Evolutionary conservation across 2,113 vertebrate species (phyloP).

Genomic region (Anguilla rostrata): DNA sequence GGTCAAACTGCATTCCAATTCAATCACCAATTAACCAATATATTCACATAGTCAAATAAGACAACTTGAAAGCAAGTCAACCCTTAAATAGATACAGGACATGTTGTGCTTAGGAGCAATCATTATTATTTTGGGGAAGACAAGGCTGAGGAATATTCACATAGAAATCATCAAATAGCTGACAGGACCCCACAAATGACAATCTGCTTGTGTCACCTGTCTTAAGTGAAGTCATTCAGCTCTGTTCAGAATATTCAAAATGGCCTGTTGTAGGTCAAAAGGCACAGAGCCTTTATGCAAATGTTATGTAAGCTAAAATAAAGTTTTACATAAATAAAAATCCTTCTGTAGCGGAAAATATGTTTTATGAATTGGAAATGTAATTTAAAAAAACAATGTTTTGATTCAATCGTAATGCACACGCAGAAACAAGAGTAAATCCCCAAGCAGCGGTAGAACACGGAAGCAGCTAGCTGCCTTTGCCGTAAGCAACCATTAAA

Average conservation of each 20-base stretch:
- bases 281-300: neutral
- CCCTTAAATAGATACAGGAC: neutral
- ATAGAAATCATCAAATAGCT: neutral
- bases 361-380: neutral
- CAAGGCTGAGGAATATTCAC: neutral
- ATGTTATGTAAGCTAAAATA: neutral
- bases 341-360: neutral
- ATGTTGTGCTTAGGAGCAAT: neutral
- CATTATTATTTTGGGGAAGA: neutral
- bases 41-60: neutral
- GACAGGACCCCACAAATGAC: neutral
- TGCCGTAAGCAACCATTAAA: constrained; percentile 72
- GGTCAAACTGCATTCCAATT: neutral
- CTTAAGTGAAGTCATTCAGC: neutral
- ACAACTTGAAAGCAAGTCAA: neutral
- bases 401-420: constrained; percentile 16
- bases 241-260: neutral
- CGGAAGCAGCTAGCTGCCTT: constrained; percentile 70
- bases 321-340: neutral
- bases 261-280: neutral
- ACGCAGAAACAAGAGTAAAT: constrained; percentile 63
- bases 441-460: constrained; percentile 65
- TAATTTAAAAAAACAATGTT: constrained; percentile 6
- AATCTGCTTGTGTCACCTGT: neutral
- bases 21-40: neutral